Evolutionary conservation across 2,797 vertebrate genomes (phyloP), one percentile per base, ranked within the genome.

Genomic region (Microchirus variegatus): DNA sequence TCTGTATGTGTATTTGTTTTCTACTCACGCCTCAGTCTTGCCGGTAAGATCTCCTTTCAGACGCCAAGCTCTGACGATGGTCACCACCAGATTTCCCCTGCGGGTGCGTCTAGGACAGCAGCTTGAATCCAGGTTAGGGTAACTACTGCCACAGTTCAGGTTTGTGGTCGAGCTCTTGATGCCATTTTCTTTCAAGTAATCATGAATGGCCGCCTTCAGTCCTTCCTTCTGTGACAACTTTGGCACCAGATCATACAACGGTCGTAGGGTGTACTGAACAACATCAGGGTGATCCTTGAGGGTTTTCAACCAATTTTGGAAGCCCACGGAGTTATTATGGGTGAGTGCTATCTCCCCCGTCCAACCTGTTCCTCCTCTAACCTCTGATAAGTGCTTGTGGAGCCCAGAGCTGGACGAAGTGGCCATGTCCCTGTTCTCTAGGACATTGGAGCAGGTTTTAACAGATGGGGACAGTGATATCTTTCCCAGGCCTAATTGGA

Each of bases 341-440:
- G 2, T 31, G n/a, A 83, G 36, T n/a, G 74, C 61, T 59, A 83
- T 78, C 26, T 78, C 52, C 1, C 77, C 78, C 0, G 0, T 0
- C 86, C 84, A 86, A 5, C 55, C 59, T 1, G 0, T 35, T 1
- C 84, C 84, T 61, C 86, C 86, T 4, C 19, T 10, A 46, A 88
- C 66, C 10, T 80, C 63, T 36, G 77, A 75, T 48, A 38, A 54
- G 46, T 85, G 70, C 11, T 71, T 35, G 41, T 71, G 50, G 18
- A 82, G 52, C 9, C 46, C 16, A 1, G 43, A 16, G 42, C 44
- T 56, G 49, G 19, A 80, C 0, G 0, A 2, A n/a, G 36, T 48
- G 18, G 52, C 7, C 0, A 2, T 0, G 4, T 37, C 71, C 9
- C 4, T 14, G 60, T 84, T 85, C n/a, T 56, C 2, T 2, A 82